These are phyloP conservation scores for Eulemur coronatus DNA, from an alignment of 2,797 vertebrate species.

Conservation along the genomic window DNA sequence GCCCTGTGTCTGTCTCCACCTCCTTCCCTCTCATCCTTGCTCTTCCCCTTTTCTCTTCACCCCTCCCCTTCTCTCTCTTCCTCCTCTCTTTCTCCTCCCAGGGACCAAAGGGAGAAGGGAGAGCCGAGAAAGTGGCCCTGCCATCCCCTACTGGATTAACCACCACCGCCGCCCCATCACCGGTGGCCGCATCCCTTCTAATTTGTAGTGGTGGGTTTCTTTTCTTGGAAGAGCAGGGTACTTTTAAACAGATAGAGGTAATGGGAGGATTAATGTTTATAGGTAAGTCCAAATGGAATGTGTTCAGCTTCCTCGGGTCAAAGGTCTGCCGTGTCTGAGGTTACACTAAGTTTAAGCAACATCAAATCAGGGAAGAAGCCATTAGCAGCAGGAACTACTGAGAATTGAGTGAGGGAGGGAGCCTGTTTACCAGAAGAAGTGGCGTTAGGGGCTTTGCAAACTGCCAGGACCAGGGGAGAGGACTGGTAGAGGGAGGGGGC, in stretches of 20 bases:
- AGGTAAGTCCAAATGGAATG: slow-evolving; percentile 13
- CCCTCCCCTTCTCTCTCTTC: slow-evolving; percentile 47
- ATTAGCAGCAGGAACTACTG: background rate
- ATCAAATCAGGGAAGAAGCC: background rate
- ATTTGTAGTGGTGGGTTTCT: slow-evolving; percentile 66
- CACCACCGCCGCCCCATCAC: background rate
- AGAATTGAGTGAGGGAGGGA: background rate
- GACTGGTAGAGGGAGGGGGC: background rate
- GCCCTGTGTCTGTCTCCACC: slow-evolving; percentile 42
- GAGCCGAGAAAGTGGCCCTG: slow-evolving; percentile 58
- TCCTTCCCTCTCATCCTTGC: slow-evolving; percentile 31
- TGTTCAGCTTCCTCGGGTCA: background rate
- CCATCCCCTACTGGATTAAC: slow-evolving; percentile 50
- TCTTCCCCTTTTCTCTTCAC: slow-evolving; percentile 69
- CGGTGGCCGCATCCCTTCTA: slow-evolving; percentile 43
- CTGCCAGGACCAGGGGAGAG: background rate
- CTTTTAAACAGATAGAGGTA: slow-evolving; percentile 49
- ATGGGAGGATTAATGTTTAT: slow-evolving; percentile 17
- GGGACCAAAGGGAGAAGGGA: slow-evolving; percentile 67
- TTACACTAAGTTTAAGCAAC: background rate
- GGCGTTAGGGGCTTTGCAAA: background rate
- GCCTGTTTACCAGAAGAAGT: background rate
- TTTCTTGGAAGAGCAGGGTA: slow-evolving; percentile 54
- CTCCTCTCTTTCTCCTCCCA: slow-evolving; percentile 64
- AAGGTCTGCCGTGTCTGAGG: background rate